Evolutionary conservation across 2,888 invertebrate genomes (phyloP).

Genomic region (Seira musarum): DNA sequence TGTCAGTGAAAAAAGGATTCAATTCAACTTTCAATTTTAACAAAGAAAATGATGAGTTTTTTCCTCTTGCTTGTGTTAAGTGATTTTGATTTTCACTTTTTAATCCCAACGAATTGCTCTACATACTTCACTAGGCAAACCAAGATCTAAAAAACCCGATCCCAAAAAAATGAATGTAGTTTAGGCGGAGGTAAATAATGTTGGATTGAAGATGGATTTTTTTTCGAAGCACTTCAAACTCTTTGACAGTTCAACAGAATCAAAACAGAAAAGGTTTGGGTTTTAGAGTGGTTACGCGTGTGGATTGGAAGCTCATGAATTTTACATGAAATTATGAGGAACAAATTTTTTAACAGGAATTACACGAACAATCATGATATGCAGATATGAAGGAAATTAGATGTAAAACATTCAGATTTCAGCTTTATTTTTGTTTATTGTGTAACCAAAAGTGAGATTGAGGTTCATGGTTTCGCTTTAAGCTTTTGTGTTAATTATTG

Average conservation of each 20-base stretch:
- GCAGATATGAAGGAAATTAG: too few species aligned
- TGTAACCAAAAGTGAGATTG: too few species aligned
- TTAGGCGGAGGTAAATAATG: too few species aligned
- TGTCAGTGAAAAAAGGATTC: background rate
- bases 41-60: conserved; percentile 1
- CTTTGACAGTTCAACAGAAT: conserved; percentile 17
- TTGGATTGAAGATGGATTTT: background rate
- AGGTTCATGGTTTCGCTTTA: too few species aligned
- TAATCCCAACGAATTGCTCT: background rate
- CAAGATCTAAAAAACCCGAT: too few species aligned
- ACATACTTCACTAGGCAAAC: background rate
- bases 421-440: too few species aligned
- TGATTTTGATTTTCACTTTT: conserved; percentile 7
- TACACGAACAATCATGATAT: background rate
- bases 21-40: conserved; percentile 12
- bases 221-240: background rate
- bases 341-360: conserved; percentile 9
- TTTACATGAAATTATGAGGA: conserved; percentile 5
- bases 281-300: background rate
- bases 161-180: too few species aligned
- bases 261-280: background rate
- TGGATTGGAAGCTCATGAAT: conserved; percentile 22
- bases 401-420: too few species aligned
- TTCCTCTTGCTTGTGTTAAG: background rate
- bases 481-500: too few species aligned